phyloP scores from a whole-genome alignment of 2,797 vertebrate genomes.

The Brachymystax lenok region DNA sequence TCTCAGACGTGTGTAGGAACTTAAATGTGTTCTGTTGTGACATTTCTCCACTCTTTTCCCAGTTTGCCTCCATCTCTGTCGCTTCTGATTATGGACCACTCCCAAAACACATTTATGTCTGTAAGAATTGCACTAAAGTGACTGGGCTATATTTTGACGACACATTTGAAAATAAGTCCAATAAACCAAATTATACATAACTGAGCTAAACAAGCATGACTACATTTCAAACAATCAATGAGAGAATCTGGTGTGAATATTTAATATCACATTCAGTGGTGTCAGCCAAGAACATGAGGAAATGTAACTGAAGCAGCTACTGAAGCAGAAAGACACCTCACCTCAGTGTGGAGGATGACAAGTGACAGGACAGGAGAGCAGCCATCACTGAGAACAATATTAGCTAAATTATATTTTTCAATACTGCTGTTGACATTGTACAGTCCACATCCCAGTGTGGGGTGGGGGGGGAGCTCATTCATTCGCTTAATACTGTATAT shows the following conservation, averaged over 20 bases:
- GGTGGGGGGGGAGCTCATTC: too few relatives aligned
- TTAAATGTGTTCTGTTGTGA: slow-evolving; percentile 62
- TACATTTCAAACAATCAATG: neutral
- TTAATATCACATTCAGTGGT: slow-evolving; percentile 34
- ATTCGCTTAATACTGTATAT: too few relatives aligned
- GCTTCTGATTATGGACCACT: slow-evolving; percentile 59
- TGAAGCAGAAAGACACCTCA: too few relatives aligned
- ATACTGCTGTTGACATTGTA: too few relatives aligned
- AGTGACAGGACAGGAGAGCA: too few relatives aligned
- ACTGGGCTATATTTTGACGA: neutral
- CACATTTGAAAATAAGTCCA: neutral
- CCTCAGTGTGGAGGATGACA: too few relatives aligned
- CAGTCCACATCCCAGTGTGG: too few relatives aligned
- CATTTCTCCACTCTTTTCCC: slow-evolving; percentile 55
- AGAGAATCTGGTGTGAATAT: slow-evolving; percentile 11
- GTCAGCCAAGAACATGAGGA: slow-evolving; percentile 32
- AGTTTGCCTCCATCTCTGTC: slow-evolving; percentile 61
- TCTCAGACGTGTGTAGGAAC: slow-evolving; percentile 46
- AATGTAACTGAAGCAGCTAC: slow-evolving; percentile 12
- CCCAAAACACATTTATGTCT: slow-evolving; percentile 10
- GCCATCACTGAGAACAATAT: too few relatives aligned
- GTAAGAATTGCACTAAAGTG: neutral
- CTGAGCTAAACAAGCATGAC: neutral
- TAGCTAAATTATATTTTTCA: too few relatives aligned
- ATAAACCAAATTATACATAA: neutral